Conservation (phyloP, 2,113 vertebrate species). For the Crotophaga sulcirostris region DNA sequence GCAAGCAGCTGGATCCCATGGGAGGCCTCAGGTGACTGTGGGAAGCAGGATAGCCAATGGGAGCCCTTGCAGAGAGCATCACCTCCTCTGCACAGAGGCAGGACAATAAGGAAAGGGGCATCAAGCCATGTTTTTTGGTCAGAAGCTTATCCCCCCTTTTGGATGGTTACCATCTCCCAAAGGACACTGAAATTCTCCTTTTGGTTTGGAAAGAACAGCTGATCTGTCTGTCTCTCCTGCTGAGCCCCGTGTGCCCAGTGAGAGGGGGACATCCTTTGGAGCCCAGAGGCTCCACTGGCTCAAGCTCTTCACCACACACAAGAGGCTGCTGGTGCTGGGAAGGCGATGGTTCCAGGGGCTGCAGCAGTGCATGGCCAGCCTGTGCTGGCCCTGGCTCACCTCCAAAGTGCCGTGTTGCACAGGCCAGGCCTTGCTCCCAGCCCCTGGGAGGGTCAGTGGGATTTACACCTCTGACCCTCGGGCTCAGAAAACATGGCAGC, state of each 20-base stretch:
- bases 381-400: not conserved
- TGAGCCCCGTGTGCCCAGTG: accelerated
- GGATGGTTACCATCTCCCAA: not conserved
- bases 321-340: not conserved
- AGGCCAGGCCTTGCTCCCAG: not conserved
- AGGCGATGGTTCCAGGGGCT: not conserved
- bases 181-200: not conserved
- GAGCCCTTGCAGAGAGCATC: not conserved
- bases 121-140: not conserved
- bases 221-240: not conserved
- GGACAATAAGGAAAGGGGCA: not conserved
- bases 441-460: not conserved
- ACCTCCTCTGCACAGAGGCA: not conserved
- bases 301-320: accelerated
- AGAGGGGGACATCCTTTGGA: not conserved
- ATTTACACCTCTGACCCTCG: not conserved
- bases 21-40: not conserved
- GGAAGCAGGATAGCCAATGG: not conserved
- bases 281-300: not conserved
- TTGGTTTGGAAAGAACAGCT: not conserved
- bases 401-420: accelerated
- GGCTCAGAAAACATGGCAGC: not conserved
- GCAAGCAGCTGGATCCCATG: not conserved
- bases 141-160: not conserved
- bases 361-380: not conserved